Percentiles rank a stretch among this genome's conserved stretches.
Evolutionary conservation across 2,888 invertebrate genomes (phyloP).

Genomic region (Platypus cylindrus): DNA sequence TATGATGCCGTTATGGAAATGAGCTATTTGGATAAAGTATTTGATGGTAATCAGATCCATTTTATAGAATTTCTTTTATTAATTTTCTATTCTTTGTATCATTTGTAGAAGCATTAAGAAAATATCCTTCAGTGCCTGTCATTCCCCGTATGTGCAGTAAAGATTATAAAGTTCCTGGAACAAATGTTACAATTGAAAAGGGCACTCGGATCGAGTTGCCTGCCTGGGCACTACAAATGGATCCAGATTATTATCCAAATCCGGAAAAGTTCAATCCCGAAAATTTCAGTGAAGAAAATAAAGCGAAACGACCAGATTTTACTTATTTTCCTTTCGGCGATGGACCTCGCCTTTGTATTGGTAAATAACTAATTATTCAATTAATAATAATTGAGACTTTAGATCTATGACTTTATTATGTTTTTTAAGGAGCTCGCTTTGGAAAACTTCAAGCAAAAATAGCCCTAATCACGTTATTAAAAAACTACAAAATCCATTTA

Average conservation of each 20-base stretch:
- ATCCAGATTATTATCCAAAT: slow-evolving; percentile 33
- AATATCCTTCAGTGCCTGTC: slow-evolving; percentile 22
- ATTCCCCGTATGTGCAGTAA: slow-evolving; percentile 19
- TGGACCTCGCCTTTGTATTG: slow-evolving; percentile 45
- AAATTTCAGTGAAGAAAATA: slow-evolving; percentile 42
- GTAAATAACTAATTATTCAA: slow-evolving; percentile 29
- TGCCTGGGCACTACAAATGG: slow-evolving; percentile 21
- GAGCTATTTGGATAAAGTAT: slow-evolving; percentile 33
- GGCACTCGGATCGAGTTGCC: slow-evolving; percentile 18
- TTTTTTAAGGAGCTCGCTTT: slow-evolving; percentile 16
- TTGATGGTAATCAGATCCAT: slow-evolving; percentile 30
- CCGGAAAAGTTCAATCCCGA: slow-evolving; percentile 50
- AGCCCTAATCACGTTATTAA: slow-evolving; percentile 14
- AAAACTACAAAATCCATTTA: slow-evolving; percentile 19
- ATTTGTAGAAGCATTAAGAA: slow-evolving; percentile 22
- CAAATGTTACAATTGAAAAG: slow-evolving; percentile 16
- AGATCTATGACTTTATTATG: not conserved
- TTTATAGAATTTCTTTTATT: not conserved
- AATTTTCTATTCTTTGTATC: slow-evolving; percentile 1
- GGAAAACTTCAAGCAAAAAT: slow-evolving; percentile 23
- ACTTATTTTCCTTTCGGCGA: slow-evolving; percentile 30
- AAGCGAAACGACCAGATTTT: slow-evolving; percentile 20
- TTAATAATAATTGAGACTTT: too few relatives aligned
- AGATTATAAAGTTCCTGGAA: slow-evolving; percentile 21
- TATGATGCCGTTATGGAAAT: slow-evolving; percentile 20